Base-by-base conservation (phyloP, 30 jellyfish, hydroid and myxozoan genomes). In the Mastigias papua region DNA sequence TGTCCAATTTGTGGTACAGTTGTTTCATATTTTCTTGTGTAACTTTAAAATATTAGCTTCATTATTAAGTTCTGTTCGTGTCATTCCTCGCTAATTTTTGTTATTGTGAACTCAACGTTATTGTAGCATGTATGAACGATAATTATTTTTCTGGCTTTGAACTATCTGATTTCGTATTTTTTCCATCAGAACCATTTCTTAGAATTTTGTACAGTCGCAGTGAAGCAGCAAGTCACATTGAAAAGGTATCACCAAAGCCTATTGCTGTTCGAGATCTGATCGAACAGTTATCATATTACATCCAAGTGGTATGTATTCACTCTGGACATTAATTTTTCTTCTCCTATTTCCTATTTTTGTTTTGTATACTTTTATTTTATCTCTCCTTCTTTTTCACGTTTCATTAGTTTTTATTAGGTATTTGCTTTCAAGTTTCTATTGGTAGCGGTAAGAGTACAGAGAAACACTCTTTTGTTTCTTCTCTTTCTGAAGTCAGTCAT, bases 131-230 rank as follows among this genome's bases (percentile, higher is more conserved):
- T 16, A 46, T 46, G 60, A 46, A 51, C 67, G 2, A 5, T 51
- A 5, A 51, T 10, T 17, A 10, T 21, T 10, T 51, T 8, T 51
- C 2, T 1, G 17, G 16, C 16, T 51, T 63, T 19, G 42, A 23
- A 2, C 3, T 63, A 27, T 63, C 42, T n/a, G 23, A 8, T 27
- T 63, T 5, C 11, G 23, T 34, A 26, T n/a, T 62, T 34, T 37
- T 75, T 26, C 20, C n/a, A 62, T 11, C 79, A 92, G 98, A 92
- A 26, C 92, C 96, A 26, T 48, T 61, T 49, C n/a, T 92, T 21
- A 86, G 98, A 42, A 25, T 92, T 35, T 58, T 92, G 76, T 92
- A 85, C 89, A 92, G 98, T 67, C 91, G 75, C 46, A 30, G 65
- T 28, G 97, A 86, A n/a, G 78, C 88, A 22, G 65, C 28, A 19